phyloP scores from a whole-genome alignment of 2,113 vertebrate species.

The Gadus macrocephalus region DNA sequence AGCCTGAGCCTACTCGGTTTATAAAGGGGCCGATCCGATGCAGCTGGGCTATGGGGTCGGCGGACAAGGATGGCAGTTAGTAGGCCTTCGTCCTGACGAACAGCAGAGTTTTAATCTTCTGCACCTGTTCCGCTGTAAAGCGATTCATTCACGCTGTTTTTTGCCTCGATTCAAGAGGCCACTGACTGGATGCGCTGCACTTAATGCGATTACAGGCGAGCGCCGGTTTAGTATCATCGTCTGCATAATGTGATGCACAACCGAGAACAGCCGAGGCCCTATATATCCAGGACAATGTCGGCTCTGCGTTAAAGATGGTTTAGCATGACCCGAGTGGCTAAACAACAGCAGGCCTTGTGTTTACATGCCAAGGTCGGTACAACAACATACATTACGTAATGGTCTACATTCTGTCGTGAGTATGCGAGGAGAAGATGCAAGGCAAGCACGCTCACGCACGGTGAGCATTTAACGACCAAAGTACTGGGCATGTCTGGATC shows the following conservation, averaged over 20 bases:
- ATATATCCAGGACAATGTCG: no score
- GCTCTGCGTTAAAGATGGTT: neutral
- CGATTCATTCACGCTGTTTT: neutral
- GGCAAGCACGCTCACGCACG: neutral
- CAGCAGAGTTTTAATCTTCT: conserved; percentile 40
- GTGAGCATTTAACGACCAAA: no score
- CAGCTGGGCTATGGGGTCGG: conserved; percentile 35
- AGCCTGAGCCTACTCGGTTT: neutral
- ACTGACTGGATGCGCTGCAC: neutral
- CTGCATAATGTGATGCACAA: no score
- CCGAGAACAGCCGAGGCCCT: no score
- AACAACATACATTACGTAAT: neutral
- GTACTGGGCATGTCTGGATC: no score
- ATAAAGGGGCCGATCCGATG: conserved; percentile 7
- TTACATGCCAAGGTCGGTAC: neutral
- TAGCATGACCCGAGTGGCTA: neutral
- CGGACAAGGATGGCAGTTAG: neutral
- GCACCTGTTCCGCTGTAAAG: conserved; percentile 49
- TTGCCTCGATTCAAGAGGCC: neutral
- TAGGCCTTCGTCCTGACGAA: neutral
- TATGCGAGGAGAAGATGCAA: neutral
- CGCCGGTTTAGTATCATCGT: neutral
- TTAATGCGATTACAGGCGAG: neutral
- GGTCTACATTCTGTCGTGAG: neutral
- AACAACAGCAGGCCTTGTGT: neutral